A percentile compares a stretch with the other conserved stretches of the same genome.
Evolutionary conservation across 2,797 vertebrate genomes (phyloP).

Genomic region (Poecile montanus): DNA sequence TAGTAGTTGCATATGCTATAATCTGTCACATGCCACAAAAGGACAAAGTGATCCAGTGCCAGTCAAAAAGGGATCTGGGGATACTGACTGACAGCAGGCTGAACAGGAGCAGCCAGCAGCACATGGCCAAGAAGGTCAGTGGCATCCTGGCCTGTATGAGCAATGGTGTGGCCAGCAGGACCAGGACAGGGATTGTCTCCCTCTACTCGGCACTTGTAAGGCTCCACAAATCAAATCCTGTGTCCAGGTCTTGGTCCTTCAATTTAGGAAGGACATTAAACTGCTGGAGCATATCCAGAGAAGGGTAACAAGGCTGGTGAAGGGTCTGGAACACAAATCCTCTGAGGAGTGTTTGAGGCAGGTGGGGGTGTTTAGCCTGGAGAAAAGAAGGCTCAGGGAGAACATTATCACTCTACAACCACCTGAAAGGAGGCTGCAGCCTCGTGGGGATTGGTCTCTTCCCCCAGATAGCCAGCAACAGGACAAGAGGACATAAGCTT

Average conservation of each 20-base stretch:
- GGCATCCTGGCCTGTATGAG: neutral
- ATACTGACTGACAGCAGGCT: neutral
- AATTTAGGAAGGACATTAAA: neutral
- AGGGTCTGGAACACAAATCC: neutral
- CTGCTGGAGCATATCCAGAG: neutral
- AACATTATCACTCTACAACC: neutral
- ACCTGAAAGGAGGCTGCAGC: too few relatives aligned
- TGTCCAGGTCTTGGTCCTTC: too few relatives aligned
- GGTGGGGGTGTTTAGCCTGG: neutral
- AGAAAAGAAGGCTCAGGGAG: neutral
- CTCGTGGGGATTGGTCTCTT: accelerated
- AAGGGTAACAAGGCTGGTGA: neutral
- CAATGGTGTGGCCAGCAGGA: accelerated
- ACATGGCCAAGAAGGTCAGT: accelerated
- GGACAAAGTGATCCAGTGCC: neutral
- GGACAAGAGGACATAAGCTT: too few relatives aligned
- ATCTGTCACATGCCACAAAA: neutral
- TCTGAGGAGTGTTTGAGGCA: neutral
- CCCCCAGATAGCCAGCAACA: accelerated
- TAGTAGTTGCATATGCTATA: neutral
- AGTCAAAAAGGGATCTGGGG: neutral
- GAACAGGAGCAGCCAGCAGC: neutral
- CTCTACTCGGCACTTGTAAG: accelerated
- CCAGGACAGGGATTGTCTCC: accelerated
- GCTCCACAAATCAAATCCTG: accelerated